These are phyloP conservation scores for Rhingia campestris DNA, from an alignment of 2,888 invertebrate genomes.

Conservation along the genomic window DNA sequence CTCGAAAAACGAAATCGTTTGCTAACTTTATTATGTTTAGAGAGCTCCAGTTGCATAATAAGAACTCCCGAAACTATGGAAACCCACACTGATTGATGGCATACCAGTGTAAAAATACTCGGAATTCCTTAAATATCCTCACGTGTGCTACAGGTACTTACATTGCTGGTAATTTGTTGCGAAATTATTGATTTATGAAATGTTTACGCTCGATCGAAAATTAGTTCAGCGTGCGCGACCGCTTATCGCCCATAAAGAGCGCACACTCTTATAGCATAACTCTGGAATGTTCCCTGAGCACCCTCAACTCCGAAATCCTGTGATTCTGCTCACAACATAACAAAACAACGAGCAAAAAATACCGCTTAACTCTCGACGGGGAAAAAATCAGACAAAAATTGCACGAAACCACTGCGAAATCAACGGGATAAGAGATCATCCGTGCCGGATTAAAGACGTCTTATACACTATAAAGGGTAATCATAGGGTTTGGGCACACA, in stretches of 20 bases:
- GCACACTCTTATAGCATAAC: slow-evolving; percentile 9
- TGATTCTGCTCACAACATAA: slow-evolving; percentile 33
- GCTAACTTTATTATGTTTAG: slow-evolving; percentile 56
- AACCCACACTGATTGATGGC: not conserved
- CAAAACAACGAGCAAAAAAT: slow-evolving; percentile 1
- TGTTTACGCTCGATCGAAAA: slow-evolving; percentile 73
- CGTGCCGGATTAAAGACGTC: slow-evolving; percentile 74
- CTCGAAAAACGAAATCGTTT: slow-evolving; percentile 48
- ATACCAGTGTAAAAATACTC: slow-evolving; percentile 38
- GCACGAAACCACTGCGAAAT: slow-evolving; percentile 67
- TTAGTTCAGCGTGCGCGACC: slow-evolving; percentile 74
- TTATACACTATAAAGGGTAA: slow-evolving; percentile 70
- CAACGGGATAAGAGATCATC: slow-evolving; percentile 74
- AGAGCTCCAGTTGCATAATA: not conserved
- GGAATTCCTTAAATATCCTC: slow-evolving; percentile 66
- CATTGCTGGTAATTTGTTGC: slow-evolving; percentile 68
- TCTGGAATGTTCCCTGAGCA: slow-evolving; percentile 41
- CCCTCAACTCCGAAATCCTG: slow-evolving; percentile 37
- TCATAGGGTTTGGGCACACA: slow-evolving; percentile 70
- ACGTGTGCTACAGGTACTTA: slow-evolving; percentile 73
- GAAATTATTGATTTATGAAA: slow-evolving; percentile 74
- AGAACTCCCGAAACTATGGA: not conserved
- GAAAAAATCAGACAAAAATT: slow-evolving; percentile 49
- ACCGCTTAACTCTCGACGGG: not conserved
- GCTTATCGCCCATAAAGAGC: slow-evolving; percentile 68